Evolutionary conservation across 2,888 invertebrate species (phyloP).

Genomic region (Clitarchus hookeri): DNA sequence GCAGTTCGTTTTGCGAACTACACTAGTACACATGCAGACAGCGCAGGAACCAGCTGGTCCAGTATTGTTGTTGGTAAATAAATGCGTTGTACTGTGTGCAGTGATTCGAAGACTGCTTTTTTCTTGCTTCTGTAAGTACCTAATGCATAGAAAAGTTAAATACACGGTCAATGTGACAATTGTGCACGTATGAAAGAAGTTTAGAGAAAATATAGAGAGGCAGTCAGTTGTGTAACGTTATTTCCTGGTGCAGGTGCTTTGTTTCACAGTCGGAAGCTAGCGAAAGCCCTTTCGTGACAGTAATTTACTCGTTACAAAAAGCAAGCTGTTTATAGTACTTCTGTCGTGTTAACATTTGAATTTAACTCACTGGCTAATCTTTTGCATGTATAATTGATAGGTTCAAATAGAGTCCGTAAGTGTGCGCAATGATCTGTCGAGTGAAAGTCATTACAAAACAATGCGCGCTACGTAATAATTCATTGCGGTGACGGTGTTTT

Average conservation of each 20-base stretch:
- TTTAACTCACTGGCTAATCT: not conserved
- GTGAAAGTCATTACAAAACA: constrained; percentile 21
- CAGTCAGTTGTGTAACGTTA: not conserved
- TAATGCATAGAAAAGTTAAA: not conserved
- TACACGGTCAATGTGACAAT: not conserved
- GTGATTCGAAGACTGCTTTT: not conserved
- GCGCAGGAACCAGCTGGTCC: not conserved
- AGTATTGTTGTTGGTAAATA: not conserved
- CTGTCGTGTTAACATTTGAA: not conserved
- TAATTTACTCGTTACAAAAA: not conserved
- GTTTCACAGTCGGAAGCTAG: not conserved
- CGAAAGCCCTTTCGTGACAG: not conserved
- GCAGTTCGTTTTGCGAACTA: not conserved
- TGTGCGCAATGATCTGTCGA: constrained; percentile 19
- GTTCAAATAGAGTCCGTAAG: not conserved
- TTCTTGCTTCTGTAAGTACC: not conserved
- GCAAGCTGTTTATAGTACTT: not conserved
- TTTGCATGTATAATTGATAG: not conserved
- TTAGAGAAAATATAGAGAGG: not conserved
- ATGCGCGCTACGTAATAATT: not conserved
- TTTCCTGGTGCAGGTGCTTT: constrained; percentile 9
- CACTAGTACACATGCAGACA: not conserved
- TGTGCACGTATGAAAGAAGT: not conserved
- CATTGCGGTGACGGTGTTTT: not conserved
- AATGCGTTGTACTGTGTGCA: not conserved